phyloP scores from a whole-genome alignment of 2,888 invertebrate genomes.

The Folsomia candida region DNA sequence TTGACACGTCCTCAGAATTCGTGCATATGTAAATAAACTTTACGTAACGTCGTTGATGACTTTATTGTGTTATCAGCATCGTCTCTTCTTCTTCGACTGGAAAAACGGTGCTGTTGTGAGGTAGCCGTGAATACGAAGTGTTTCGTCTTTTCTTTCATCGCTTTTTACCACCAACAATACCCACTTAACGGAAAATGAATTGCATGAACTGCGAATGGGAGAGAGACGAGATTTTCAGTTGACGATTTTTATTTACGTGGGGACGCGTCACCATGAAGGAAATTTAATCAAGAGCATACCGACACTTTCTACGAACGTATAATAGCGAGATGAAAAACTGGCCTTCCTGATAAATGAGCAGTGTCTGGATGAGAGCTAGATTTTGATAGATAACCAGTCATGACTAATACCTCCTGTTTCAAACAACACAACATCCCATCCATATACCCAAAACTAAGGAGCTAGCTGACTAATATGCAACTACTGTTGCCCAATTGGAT shows the following conservation, averaged over 20 bases:
- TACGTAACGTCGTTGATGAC: background rate
- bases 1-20: no score
- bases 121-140: background rate
- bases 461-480: background rate
- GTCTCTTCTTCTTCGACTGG: background rate
- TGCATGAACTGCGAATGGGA: no score
- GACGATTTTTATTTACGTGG: no score
- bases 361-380: constrained; percentile 13
- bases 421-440: background rate
- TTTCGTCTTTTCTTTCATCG: no score
- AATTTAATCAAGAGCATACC: constrained; percentile 20
- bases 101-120: background rate
- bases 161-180: no score
- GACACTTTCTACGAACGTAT: no score
- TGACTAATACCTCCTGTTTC: constrained; percentile 3
- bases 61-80: background rate
- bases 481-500: background rate
- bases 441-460: background rate
- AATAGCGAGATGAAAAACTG: no score
- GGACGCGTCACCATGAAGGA: background rate
- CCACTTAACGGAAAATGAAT: no score
- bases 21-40: no score
- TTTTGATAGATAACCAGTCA: background rate
- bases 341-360: constrained; percentile 12
- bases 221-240: no score